A percentile compares a stretch with the other conserved stretches of the same genome.
Evolutionary conservation across 2,113 vertebrate genomes (phyloP).

Genomic region (Carassius auratus): DNA sequence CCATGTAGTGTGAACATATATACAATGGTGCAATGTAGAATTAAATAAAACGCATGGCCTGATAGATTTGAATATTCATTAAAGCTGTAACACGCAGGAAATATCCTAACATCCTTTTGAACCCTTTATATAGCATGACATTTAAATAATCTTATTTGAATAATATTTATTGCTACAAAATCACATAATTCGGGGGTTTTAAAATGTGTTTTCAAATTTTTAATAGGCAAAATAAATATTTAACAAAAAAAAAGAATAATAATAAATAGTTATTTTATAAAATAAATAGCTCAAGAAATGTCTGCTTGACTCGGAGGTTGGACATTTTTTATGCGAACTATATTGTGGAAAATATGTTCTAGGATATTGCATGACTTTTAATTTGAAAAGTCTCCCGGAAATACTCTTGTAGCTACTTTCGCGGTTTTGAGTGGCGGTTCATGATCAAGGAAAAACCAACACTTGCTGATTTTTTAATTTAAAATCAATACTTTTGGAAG

Average conservation of each 20-base stretch:
- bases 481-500: background rate
- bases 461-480: background rate
- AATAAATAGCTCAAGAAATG: background rate
- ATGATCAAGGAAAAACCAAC: background rate
- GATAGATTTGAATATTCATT: too few species aligned
- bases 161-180: too few species aligned
- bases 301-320: background rate
- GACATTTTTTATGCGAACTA: background rate
- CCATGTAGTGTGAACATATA: too few species aligned
- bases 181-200: too few species aligned
- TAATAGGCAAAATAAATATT: too few species aligned
- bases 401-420: background rate
- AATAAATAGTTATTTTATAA: background rate
- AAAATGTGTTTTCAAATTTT: too few species aligned
- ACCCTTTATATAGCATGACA: too few species aligned
- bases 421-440: background rate
- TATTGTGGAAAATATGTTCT: too few species aligned
- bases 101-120: too few species aligned
- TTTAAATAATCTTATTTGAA: too few species aligned
- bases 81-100: too few species aligned
- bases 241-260: accelerated
- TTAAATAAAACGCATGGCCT: background rate
- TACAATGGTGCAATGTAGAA: background rate
- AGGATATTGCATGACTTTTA: slow-evolving; percentile 16
- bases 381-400: slow-evolving; percentile 33